Evolutionary conservation across 23 tunicate species (phyloP), one percentile per base, ranked within the genome.

Genomic region (Ciona savignyi): DNA sequence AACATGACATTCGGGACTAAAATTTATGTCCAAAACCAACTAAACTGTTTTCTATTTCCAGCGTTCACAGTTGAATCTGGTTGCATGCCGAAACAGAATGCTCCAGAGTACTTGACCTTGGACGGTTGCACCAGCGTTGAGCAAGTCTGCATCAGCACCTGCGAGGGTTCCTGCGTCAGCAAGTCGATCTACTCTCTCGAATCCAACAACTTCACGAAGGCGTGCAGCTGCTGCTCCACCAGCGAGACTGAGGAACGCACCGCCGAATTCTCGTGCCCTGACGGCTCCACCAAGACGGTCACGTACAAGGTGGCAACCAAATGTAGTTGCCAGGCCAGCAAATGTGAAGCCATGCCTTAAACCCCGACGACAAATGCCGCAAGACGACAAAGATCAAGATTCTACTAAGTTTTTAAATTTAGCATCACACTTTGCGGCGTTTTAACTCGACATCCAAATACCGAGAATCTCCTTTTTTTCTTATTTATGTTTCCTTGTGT

Each of bases 141-240:
- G 22, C 27, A 49, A 31, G 82, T 93, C 0, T 81, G 74, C 2
- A 62, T 93, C 6, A 67, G 82, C 3, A 74, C 85, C 0, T 93
- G 98, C 67, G 81, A 82, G 32, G 98, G 98, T 33, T 64, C 83
- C 34, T 93, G 98, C 67, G 83, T 82, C 66, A 86, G 93, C 63
- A 78, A 69, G 29, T 93, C 98, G 0, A 70, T 72, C 24, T 93
- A 71, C 74, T 93, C 98, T 2, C 72, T 86, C 31, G 95, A 82
- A 70, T 35, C 86, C 0, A 85, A 85, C 79, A 86, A 86, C 71
- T 93, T 81, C 69, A 81, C 86, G 21, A 78, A 72, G 76, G 70
- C 66, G 22, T 93, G 98, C 78, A 86, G 93, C 63, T 93, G 98
- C 63, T 93, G 98, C 66, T 67, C 83, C 11, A 86, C 94, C 1